Base-by-base conservation (phyloP, 2,113 vertebrate genomes). In the Setophaga coronata region DNA sequence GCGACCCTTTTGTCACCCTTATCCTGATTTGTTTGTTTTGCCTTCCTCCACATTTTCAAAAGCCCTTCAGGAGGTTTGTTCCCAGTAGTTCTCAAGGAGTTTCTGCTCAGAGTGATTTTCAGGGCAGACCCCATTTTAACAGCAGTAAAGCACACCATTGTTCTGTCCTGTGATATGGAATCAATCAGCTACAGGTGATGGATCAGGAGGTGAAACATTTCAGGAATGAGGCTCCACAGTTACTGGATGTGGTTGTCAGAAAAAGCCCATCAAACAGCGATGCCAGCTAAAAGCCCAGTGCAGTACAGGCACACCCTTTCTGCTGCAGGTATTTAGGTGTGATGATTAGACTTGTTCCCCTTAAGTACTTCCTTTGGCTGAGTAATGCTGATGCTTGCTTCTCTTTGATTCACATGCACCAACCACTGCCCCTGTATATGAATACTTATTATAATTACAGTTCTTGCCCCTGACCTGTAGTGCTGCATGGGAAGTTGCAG, bases 401-500 rank as follows among this genome's bases (percentile, higher is more conserved):
- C 58, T 60, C 21, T 57, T 57, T 45, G 29, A 25, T 11, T 79
- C 23, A 31, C 8, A 1, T 25, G 51, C 34, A 56, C 10, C 18
- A 47, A 1, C 7, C 36, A 47, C 5, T 70, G 51, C 28, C 28
- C 1, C 0, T 20, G 3, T 23, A 9, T 4, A 23, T 3, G 24
- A 8, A 8, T 5, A 17, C 1, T 21, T 8, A 40, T 24, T 33
- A 7, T 6, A 23, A 45, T 15, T 29, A 3, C 8, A 58, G 4
- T 34, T 67, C 23, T 70, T 73, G 11, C 5, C 28, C 20, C 23
- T 61, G 19, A 58, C 25, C 21, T 31, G 21, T 36, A 19, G 1
- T 40, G 21, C 29, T 56, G 20, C 29, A 3, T 3, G n/a, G 43
- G 10, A 71, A 43, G 16, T 53, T 34, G 23, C 36, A 54, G 51